phyloP scores from a whole-genome alignment of 2,797 vertebrate species.

The Acrocephalus scirpaceus region DNA sequence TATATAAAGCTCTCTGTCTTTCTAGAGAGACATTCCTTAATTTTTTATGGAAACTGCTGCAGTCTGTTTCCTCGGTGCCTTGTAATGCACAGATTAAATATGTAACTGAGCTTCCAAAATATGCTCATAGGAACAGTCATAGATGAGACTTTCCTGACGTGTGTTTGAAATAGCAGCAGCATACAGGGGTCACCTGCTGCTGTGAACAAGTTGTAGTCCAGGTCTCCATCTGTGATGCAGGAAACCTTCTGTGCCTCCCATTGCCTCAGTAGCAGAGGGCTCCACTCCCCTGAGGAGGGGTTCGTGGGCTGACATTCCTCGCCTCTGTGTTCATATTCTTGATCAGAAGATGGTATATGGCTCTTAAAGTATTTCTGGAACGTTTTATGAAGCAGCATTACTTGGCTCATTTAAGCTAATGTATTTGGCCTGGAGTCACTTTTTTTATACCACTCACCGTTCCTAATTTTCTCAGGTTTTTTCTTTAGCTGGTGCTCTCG shows the following conservation, averaged over 20 bases:
- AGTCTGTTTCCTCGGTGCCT: conserved; percentile 19
- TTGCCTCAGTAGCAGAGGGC: neutral
- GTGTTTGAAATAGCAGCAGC: neutral
- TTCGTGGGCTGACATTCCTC: neutral
- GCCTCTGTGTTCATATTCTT: neutral
- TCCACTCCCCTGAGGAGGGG: neutral
- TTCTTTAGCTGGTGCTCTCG: neutral
- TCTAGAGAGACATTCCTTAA: conserved; percentile 7
- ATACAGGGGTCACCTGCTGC: neutral
- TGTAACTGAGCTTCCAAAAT: neutral
- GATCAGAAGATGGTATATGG: neutral
- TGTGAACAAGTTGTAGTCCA: neutral
- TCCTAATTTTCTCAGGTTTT: neutral
- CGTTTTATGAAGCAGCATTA: neutral
- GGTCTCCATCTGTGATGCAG: neutral
- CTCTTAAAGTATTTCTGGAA: neutral
- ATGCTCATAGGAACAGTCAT: neutral
- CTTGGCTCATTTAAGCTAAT: neutral
- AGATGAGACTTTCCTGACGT: neutral
- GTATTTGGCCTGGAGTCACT: neutral
- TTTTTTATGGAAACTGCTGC: conserved; percentile 35
- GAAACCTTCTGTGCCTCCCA: neutral
- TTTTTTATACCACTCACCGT: neutral
- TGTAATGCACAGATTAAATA: neutral
- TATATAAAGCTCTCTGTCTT: conserved; percentile 17